Evolutionary conservation across 2,797 vertebrate species (phyloP).

Genomic region (Synanceia verrucosa): DNA sequence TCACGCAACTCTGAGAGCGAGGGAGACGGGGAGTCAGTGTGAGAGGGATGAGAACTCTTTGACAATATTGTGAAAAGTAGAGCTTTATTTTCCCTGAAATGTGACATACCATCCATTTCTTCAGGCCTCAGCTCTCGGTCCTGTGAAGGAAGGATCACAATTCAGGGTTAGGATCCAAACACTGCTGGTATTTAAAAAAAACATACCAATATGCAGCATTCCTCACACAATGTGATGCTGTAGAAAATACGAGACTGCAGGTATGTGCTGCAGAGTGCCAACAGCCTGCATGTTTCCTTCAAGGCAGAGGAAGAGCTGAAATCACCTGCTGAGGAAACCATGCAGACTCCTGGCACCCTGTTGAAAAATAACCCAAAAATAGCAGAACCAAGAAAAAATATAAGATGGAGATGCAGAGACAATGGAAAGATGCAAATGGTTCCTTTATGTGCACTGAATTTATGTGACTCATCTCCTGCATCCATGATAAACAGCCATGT

Average conservation of each 20-base stretch:
- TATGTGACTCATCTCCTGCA: background rate
- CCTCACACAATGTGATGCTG: conserved; percentile 23
- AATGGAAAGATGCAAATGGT: background rate
- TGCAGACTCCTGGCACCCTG: conserved; percentile 24
- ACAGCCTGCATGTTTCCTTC: conserved; percentile 41
- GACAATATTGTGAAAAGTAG: background rate
- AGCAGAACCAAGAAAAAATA: background rate
- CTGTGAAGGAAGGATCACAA: conserved; percentile 82
- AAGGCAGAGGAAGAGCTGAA: conserved; percentile 41
- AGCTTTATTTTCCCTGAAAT: background rate
- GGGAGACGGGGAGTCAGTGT: background rate
- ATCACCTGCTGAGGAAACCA: conserved; percentile 40
- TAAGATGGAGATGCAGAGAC: background rate
- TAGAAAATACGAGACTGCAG: conserved; percentile 24
- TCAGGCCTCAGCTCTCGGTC: conserved; percentile 94
- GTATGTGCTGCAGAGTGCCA: conserved; percentile 30
- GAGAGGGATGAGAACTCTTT: background rate
- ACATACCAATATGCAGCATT: conserved; percentile 38
- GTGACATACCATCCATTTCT: conserved; percentile 93
- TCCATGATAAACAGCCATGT: background rate
- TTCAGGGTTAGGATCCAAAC: conserved; percentile 42
- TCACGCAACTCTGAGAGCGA: conserved; percentile 88
- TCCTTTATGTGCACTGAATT: background rate
- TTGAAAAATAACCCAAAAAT: conserved; percentile 1
- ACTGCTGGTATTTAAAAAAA: conserved; percentile 23